Evolutionary conservation across 2,113 vertebrate species (phyloP).

Genomic region (Vulpes lagopus): DNA sequence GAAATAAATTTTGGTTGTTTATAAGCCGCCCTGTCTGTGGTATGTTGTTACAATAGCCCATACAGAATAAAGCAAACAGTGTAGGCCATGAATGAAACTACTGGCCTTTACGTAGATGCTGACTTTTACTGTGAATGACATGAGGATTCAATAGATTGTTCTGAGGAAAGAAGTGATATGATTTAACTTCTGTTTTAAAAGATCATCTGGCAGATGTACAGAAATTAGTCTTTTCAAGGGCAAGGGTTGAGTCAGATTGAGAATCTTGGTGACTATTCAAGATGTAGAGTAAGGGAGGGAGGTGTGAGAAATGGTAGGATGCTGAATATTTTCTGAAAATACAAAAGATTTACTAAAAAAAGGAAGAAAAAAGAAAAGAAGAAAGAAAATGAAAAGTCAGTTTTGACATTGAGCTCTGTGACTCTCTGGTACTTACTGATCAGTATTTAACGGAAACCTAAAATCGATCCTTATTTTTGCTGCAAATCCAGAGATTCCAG

Average conservation of each 20-base stretch:
- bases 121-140: not conserved
- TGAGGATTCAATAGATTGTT: not conserved
- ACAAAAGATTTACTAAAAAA: not conserved
- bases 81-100: not conserved
- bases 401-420: not conserved
- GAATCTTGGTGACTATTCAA: not conserved
- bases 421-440: not conserved
- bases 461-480: not conserved
- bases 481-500: not conserved
- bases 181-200: not conserved
- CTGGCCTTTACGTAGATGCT: not conserved
- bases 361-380: no score
- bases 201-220: not conserved
- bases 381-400: not conserved
- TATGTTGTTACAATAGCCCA: not conserved
- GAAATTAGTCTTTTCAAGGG: not conserved
- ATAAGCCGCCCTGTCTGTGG: not conserved
- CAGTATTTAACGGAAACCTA: not conserved
- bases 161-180: not conserved
- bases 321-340: not conserved
- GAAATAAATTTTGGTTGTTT: not conserved
- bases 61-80: not conserved
- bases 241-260: not conserved
- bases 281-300: not conserved
- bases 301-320: not conserved